phyloP scores from a whole-genome alignment of 2,797 vertebrate species.

The Manis pentadactyla region DNA sequence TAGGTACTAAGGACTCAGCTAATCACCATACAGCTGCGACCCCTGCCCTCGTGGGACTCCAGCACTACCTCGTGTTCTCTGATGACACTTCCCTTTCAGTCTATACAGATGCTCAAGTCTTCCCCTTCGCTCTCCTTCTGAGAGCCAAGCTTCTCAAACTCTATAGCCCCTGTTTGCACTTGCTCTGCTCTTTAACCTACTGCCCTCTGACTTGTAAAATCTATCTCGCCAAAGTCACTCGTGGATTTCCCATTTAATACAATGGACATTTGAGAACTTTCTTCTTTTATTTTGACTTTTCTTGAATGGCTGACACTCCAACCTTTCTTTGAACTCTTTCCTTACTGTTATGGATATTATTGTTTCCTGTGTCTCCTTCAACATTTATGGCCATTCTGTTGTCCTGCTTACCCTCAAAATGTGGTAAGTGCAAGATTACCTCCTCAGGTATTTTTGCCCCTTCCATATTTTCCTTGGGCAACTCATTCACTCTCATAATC shows the following conservation, averaged over 20 bases:
- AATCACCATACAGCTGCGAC: not conserved
- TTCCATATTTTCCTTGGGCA: not conserved
- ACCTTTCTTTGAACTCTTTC: not conserved
- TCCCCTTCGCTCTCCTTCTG: not conserved
- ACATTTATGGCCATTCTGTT: not conserved
- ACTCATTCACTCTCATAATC: not conserved
- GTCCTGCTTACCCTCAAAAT: not conserved
- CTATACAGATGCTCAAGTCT: not conserved
- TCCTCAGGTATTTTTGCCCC: not conserved
- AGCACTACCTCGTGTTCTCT: not conserved
- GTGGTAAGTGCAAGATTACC: not conserved
- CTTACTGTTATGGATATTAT: not conserved
- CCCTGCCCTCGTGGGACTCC: not conserved
- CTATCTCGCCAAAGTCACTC: not conserved
- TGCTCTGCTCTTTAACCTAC: not conserved
- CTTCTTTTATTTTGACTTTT: not conserved
- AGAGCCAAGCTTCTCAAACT: conserved; percentile 1
- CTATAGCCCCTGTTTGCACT: not conserved
- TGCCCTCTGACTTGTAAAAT: not conserved
- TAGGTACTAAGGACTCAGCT: not conserved
- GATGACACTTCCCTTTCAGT: not conserved
- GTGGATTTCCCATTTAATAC: not conserved
- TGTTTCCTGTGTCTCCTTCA: not conserved
- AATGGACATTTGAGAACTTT: not conserved
- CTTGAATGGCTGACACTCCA: not conserved